Evolutionary conservation across 1,140 invertebrate genomes (phyloP).

Genomic region (Branchinecta lynchi): DNA sequence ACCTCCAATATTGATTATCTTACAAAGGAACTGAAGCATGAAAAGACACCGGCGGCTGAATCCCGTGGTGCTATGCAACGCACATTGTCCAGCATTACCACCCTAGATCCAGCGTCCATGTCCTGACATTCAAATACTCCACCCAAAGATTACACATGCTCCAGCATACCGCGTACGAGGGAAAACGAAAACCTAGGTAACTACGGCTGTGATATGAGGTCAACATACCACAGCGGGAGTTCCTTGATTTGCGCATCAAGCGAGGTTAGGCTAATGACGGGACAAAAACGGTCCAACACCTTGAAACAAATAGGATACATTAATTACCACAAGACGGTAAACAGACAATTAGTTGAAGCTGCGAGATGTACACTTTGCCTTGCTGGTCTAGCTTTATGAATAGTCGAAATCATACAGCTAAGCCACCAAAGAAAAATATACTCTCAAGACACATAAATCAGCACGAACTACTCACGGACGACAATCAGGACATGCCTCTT

Average conservation of each 20-base stretch:
- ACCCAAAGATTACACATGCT: background rate
- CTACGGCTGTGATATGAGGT: slow-evolving; percentile 22
- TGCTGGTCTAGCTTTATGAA: slow-evolving; percentile 48
- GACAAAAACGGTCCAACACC: background rate
- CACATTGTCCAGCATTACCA: slow-evolving; percentile 12
- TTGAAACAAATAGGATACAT: slow-evolving; percentile 16
- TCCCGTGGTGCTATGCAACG: slow-evolving; percentile 23
- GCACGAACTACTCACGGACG: slow-evolving; percentile 15
- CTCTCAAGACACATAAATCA: slow-evolving; percentile 9
- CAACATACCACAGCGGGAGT: slow-evolving; percentile 21
- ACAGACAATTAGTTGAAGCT: background rate
- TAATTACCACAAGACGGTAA: slow-evolving; percentile 15
- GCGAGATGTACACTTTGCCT: slow-evolving; percentile 33
- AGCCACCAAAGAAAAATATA: slow-evolving; percentile 42
- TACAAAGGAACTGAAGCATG: background rate
- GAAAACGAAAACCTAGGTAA: slow-evolving; percentile 19
- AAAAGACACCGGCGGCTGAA: slow-evolving; percentile 22
- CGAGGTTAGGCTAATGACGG: background rate
- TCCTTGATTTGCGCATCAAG: slow-evolving; percentile 16
- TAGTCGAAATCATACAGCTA: slow-evolving; percentile 38
- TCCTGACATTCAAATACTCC: background rate
- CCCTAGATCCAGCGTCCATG: slow-evolving; percentile 11
- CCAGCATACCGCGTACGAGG: background rate
- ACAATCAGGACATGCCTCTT: slow-evolving; percentile 22
- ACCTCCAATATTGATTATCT: too few relatives aligned